phyloP scores from a whole-genome alignment of 2,888 invertebrate species.

The Leptura quadrifasciata region DNA sequence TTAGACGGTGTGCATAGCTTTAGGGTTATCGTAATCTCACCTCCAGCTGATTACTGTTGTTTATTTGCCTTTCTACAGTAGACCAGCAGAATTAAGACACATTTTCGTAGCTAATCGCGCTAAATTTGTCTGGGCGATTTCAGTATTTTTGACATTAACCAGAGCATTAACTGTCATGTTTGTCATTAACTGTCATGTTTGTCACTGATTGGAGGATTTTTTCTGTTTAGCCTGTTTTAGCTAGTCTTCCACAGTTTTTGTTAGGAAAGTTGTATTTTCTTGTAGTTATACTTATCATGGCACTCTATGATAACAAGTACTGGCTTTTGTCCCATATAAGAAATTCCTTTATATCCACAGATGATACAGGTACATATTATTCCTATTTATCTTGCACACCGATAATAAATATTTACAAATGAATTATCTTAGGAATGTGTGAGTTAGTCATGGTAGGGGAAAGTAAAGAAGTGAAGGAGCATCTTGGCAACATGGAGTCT shows the following conservation, averaged over 20 bases:
- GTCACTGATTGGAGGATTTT: neutral
- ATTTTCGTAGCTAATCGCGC: neutral
- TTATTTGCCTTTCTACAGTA: conserved; percentile 23
- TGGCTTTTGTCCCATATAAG: conserved; percentile 95
- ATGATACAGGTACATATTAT: conserved; percentile 83
- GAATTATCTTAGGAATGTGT: conserved; percentile 81
- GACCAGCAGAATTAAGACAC: neutral
- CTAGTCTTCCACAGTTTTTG: neutral
- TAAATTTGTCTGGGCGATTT: neutral
- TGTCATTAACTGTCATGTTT: neutral
- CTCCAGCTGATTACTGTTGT: neutral
- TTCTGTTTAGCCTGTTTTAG: too few relatives aligned
- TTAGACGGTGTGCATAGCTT: neutral
- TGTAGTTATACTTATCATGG: conserved; percentile 78
- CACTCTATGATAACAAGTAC: conserved; percentile 94
- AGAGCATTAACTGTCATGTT: neutral
- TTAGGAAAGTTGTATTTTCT: neutral
- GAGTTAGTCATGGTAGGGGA: conserved; percentile 94
- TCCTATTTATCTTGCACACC: neutral
- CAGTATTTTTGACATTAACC: conserved; percentile 1
- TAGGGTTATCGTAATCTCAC: conserved; percentile 22
- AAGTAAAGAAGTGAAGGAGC: conserved; percentile 78
- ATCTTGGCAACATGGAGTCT: conserved; percentile 73
- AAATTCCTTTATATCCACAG: conserved; percentile 95
- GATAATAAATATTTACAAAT: conserved; percentile 25